These are phyloP conservation scores for Meloidogyne hapla DNA, from an alignment of 1,140 invertebrate genomes.

Conservation along the genomic window DNA sequence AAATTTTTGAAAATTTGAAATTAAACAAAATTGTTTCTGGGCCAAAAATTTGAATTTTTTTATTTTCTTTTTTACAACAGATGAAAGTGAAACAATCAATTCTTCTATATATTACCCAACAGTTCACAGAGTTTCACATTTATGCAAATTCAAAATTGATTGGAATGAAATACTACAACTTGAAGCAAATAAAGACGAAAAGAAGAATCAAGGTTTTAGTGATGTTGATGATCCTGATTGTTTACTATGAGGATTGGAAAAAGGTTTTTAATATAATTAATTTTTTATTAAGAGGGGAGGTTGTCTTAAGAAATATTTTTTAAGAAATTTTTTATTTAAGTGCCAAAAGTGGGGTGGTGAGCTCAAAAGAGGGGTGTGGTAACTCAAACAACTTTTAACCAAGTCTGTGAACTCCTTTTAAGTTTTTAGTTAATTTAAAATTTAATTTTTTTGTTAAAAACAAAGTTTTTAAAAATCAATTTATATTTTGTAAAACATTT, in stretches of 20 bases:
- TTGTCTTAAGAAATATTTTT: too few relatives aligned
- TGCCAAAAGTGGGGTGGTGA: too few relatives aligned
- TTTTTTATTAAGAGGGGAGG: background rate
- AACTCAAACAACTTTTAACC: too few relatives aligned
- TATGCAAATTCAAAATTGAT: conserved; percentile 11
- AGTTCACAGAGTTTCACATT: conserved; percentile 3
- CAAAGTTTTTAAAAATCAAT: background rate
- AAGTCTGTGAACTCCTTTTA: too few relatives aligned
- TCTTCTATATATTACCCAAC: background rate
- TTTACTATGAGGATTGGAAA: background rate
- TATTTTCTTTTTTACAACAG: background rate
- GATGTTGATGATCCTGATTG: conserved; percentile 15
- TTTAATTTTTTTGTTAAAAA: too few relatives aligned
- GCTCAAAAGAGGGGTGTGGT: too few relatives aligned
- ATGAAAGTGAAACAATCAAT: background rate
- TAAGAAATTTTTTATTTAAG: too few relatives aligned
- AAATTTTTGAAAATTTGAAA: too few relatives aligned
- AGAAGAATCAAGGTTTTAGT: background rate
- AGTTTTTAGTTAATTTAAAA: too few relatives aligned
- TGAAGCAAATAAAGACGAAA: background rate
- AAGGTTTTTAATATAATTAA: background rate
- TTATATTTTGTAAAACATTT: background rate
- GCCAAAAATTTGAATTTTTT: background rate
- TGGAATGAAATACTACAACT: conserved; percentile 21
- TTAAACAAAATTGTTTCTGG: background rate